These are phyloP conservation scores for Gambusia affinis DNA, from an alignment of 2,113 vertebrate genomes.

Conservation along the genomic window DNA sequence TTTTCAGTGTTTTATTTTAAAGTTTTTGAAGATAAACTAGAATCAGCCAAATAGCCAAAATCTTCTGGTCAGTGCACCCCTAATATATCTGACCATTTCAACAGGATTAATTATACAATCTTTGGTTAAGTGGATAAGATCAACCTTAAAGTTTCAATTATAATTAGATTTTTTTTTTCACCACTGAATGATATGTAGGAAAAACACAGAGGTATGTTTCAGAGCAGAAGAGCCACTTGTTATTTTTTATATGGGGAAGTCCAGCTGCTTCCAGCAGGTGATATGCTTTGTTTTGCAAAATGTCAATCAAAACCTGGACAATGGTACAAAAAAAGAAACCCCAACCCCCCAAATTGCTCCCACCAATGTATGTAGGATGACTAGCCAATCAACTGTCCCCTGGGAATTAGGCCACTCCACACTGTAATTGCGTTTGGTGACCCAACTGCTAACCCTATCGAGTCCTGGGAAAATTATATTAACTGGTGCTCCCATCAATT, in stretches of 20 bases:
- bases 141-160: too few relatives aligned
- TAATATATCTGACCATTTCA: too few relatives aligned
- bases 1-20: too few relatives aligned
- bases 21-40: too few relatives aligned
- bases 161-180: neutral
- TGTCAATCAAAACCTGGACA: constrained; percentile 70
- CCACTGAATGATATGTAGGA: constrained; percentile 22
- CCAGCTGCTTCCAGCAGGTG: constrained; percentile 77
- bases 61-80: too few relatives aligned
- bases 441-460: constrained; percentile 75
- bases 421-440: constrained; percentile 84
- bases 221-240: constrained; percentile 45
- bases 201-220: constrained; percentile 44
- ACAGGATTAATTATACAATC: too few relatives aligned
- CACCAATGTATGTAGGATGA: constrained; percentile 53
- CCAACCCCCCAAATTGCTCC: constrained; percentile 35
- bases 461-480: constrained; percentile 82
- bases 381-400: constrained; percentile 78
- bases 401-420: constrained; percentile 73
- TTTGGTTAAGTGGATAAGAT: too few relatives aligned
- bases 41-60: too few relatives aligned
- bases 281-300: constrained; percentile 66
- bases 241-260: constrained; percentile 72
- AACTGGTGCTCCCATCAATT: constrained; percentile 69
- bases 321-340: constrained; percentile 59